A percentile compares a stretch with the other conserved stretches of the same genome.
Evolutionary conservation across 2,113 vertebrate genomes (phyloP).

Genomic region (Sinocyclocheilus anshuiensis): DNA sequence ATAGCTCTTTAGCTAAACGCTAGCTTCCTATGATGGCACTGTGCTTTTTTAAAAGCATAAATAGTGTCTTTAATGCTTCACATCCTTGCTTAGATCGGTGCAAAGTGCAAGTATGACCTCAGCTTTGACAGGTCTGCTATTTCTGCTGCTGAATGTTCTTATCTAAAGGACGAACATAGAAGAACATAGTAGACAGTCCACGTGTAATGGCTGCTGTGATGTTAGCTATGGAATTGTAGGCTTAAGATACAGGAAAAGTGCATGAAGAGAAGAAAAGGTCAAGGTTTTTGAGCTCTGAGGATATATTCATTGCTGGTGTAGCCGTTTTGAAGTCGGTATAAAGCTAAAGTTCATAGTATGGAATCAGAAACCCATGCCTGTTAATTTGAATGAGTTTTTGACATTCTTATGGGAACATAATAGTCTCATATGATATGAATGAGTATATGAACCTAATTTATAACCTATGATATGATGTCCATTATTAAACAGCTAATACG

Average conservation of each 20-base stretch:
- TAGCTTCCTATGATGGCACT: not conserved
- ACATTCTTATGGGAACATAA: not conserved
- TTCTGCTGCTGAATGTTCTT: not conserved
- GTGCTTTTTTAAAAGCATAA: conserved; percentile 25
- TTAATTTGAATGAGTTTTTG: not conserved
- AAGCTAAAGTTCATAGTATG: not conserved
- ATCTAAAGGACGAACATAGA: not conserved
- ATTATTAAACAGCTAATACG: not conserved
- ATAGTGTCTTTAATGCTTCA: conserved; percentile 30
- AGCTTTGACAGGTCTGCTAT: not conserved
- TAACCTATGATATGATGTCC: too few relatives aligned
- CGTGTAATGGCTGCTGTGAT: not conserved
- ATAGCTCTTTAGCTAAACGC: conserved; percentile 30
- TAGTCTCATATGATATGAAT: not conserved
- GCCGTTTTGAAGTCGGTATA: not conserved
- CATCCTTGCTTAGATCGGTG: not conserved
- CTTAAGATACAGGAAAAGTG: not conserved
- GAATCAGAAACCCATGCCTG: not conserved
- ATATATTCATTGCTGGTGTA: not conserved
- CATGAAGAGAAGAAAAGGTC: not conserved
- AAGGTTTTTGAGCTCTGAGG: not conserved
- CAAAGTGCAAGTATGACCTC: not conserved
- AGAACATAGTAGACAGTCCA: too few relatives aligned
- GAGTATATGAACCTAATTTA: not conserved
- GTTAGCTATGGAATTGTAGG: not conserved